Evolutionary conservation across 1,140 invertebrate species (phyloP), one percentile per base, ranked within the genome.

Genomic region (Bombus terrestris): DNA sequence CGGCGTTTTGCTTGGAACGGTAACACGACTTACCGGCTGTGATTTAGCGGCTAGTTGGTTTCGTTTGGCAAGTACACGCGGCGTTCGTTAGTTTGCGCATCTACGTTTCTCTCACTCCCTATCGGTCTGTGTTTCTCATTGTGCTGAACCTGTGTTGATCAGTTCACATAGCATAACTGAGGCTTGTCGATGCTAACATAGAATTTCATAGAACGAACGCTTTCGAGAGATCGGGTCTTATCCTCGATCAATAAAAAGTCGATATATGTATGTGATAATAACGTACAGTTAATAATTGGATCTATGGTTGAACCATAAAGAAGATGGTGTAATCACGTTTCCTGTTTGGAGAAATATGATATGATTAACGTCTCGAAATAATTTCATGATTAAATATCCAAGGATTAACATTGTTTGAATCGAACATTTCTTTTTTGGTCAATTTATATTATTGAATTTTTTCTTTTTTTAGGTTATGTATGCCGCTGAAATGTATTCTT

Each of bases 41-140:
- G 88, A 89, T 89, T 90, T 75, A 77, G 22, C 85, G 78, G 73
- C 89, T 87, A 79, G 80, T 87, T 53, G 47, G 47, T 53, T 53
- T 53, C 47, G 47, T 53, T 89, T 47, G 57, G 69, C 81, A 87
- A 90, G 76, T 71, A 85, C 64, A 87, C 57, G 59, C 37, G 62
- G 41, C 69, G 28, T 59, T 78, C 74, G 64, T 85, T 72, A 74
- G 72, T 80, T 88, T 83, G 85, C 81, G 59, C 87, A 89, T 89
- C 81, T 87, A 85, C 76, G 81, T 87, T 68, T 57, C 35, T 12
- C 15, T 66, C 22, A 37, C n/a, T 18, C 13, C 68, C 47, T 72
- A 77, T 37, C 81, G 18, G 35, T 71, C 25, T 35, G 3, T 22
- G 43, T 37, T 66, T 25, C 47, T 37, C 47, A 41, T 57, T 69